Evolutionary conservation across 2,888 invertebrate genomes (phyloP), one percentile per base, ranked within the genome.

Genomic region (Vanessa cardui): DNA sequence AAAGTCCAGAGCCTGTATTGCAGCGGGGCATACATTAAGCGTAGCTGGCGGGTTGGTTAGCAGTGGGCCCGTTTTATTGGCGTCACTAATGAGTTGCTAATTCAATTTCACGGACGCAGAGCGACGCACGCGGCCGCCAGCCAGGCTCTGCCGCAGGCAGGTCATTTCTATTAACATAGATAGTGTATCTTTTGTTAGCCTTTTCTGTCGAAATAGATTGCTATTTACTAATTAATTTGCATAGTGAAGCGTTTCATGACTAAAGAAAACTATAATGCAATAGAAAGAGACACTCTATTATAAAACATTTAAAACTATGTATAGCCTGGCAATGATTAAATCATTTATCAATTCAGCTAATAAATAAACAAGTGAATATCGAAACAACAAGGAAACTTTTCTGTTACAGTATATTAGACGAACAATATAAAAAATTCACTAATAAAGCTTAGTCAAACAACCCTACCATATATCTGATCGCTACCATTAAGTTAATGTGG

Each of bases 11-110:
- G 56, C 58, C 45, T 71, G 72, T 70, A 74, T 73, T 79, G 59
- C 45, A 59, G 45, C 6, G 26, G 39, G 31, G 31, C 21, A 59
- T 52, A 59, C 46, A 46, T 64, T 52, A 47, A 46, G 61, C 49
- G 61, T 70, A 58, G 58, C 49, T 46, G 49, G 62, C 49, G 56
- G 45, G 62, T 50, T 59, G 58, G 76, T 62, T 68, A 76, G 77
- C 70, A 78, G 83, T 76, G 77, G 77, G 77, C 78, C 80, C 83
- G 87, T 90, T 92, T 91, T 89, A 92, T 92, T 90, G 89, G 90
- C 91, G 90, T 88, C 87, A 90, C 90, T 92, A 92, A 92, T 92
- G 91, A 91, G 91, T 92, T 91, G 90, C 88, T 92, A 92, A 92
- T 92, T 92, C 90, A 92, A 92, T 92, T 92, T 90, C 89, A 90